Conservation (phyloP, 2,888 invertebrate species). For the Encarsia formosa region DNA sequence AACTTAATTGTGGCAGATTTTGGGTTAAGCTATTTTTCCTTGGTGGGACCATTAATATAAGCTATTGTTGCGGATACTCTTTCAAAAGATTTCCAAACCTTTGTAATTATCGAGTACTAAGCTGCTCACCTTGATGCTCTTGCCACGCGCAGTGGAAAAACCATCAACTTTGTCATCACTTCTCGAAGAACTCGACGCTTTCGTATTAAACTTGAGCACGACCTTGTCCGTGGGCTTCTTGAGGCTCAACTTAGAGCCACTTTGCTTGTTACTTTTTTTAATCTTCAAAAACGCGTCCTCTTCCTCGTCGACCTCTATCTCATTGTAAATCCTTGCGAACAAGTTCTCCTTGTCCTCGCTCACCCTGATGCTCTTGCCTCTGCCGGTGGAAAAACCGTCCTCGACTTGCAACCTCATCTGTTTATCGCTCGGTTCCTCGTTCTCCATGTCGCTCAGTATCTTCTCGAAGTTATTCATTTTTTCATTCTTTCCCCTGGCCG, state of each 20-base stretch:
- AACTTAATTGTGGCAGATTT: too few species aligned
- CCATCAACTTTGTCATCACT: too few species aligned
- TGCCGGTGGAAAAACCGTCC: slow-evolving; percentile 45
- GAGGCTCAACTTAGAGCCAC: neutral
- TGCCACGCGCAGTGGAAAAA: slow-evolving; percentile 48
- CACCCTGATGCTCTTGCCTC: slow-evolving; percentile 36
- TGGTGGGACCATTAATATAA: too few species aligned
- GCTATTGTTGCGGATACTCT: too few species aligned
- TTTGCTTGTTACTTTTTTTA: slow-evolving; percentile 6
- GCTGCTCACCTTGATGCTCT: slow-evolving; percentile 36
- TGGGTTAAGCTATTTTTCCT: too few species aligned
- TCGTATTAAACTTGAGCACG: neutral
- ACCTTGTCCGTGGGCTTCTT: neutral
- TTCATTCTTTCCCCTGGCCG: slow-evolving; percentile 30
- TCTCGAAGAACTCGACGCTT: too few species aligned
- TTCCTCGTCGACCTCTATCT: slow-evolving; percentile 4
- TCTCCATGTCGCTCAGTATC: slow-evolving; percentile 19
- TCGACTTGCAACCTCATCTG: neutral
- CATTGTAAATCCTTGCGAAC: slow-evolving; percentile 12
- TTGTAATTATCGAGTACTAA: too few species aligned
- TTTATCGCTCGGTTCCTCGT: slow-evolving; percentile 3
- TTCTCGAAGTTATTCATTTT: slow-evolving; percentile 26
- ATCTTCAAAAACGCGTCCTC: slow-evolving; percentile 1
- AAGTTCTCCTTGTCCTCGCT: slow-evolving; percentile 28
- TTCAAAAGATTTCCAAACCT: too few species aligned